Evolutionary conservation across 2,113 vertebrate species (phyloP).

Genomic region (Melanotaenia duboulayi): DNA sequence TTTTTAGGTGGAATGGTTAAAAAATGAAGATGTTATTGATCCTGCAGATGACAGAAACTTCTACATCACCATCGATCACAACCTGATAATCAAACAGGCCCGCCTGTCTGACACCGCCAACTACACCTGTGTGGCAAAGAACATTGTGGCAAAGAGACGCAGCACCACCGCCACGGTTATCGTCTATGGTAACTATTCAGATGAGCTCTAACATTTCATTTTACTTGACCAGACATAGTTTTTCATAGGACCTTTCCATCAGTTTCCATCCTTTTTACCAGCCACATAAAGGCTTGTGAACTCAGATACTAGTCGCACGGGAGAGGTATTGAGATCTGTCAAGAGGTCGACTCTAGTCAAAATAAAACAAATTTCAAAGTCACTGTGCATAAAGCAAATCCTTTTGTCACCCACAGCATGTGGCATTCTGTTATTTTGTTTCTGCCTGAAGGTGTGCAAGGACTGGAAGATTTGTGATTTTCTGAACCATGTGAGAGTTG

Average conservation of each 20-base stretch:
- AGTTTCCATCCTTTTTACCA: background rate
- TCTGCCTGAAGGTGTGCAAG: slow-evolving; percentile 52
- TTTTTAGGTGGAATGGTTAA: slow-evolving; percentile 96
- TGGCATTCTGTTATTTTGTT: slow-evolving; percentile 53
- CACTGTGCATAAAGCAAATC: slow-evolving; percentile 45
- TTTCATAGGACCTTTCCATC: background rate
- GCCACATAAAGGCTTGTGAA: slow-evolving; percentile 8
- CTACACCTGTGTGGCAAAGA: slow-evolving; percentile 98
- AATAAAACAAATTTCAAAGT: slow-evolving; percentile 56
- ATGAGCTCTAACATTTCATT: background rate
- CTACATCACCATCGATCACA: slow-evolving; percentile 99
- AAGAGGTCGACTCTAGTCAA: slow-evolving; percentile 26
- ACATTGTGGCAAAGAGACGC: slow-evolving; percentile 95
- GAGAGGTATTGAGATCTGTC: slow-evolving; percentile 12
- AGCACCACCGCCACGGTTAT: slow-evolving; percentile 97
- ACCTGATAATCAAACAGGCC: slow-evolving; percentile 99
- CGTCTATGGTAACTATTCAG: slow-evolving; percentile 88
- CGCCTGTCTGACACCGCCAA: slow-evolving; percentile 97
- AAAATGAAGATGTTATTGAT: slow-evolving; percentile 97
- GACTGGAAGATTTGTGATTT: slow-evolving; percentile 42
- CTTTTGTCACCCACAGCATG: slow-evolving; percentile 20
- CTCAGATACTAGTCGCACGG: background rate
- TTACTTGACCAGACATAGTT: background rate
- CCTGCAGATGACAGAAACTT: slow-evolving; percentile 97
- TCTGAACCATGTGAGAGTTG: slow-evolving; percentile 51